Percentiles rank a stretch among this genome's conserved stretches.
These are phyloP conservation scores for Lanius ludovicianus DNA, from an alignment of 2,113 vertebrate genomes.

Conservation along the genomic window DNA sequence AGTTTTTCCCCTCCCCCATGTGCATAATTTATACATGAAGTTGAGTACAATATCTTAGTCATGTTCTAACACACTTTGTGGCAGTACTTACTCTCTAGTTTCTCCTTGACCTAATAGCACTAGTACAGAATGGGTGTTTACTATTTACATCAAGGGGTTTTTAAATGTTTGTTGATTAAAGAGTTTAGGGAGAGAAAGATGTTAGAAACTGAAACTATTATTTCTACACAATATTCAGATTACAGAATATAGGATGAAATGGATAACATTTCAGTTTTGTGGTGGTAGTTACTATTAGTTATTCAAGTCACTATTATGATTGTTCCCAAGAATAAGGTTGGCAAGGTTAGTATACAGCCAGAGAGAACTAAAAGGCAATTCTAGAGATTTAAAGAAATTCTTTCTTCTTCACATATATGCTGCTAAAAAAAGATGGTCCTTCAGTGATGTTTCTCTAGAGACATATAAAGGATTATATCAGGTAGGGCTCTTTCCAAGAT, in stretches of 20 bases:
- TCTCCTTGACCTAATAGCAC: not conserved
- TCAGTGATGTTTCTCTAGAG: not conserved
- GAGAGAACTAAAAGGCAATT: not conserved
- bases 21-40: not conserved
- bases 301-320: not conserved
- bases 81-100: not conserved
- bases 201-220: not conserved
- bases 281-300: not conserved
- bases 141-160: not conserved
- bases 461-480: not conserved
- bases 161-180: not conserved
- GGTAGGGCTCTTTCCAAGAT: accelerated
- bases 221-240: not conserved
- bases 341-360: not conserved
- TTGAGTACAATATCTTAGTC: not conserved
- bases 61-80: not conserved
- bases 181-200: not conserved
- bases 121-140: not conserved
- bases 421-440: not conserved
- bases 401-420: not conserved
- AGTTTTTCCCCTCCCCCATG: not conserved
- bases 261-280: not conserved
- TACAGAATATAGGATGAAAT: not conserved
- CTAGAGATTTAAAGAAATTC: not conserved
- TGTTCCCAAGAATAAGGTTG: not conserved